Evolutionary conservation across 2,888 invertebrate genomes (phyloP), one percentile per base, ranked within the genome.

Genomic region (Tyria jacobaeae): DNA sequence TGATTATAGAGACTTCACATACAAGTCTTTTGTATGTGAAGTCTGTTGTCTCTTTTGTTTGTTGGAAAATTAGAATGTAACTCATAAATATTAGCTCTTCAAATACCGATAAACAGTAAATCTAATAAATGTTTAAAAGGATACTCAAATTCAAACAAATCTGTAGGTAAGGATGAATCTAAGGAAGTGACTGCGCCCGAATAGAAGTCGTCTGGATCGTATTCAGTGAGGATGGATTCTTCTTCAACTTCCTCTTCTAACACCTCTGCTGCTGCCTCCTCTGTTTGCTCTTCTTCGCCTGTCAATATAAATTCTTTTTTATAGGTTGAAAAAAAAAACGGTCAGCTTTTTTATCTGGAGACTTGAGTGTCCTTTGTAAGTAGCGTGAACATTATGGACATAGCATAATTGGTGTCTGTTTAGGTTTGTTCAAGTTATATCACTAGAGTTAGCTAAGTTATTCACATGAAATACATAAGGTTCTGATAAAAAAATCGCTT

Each of bases 121-220:
- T 41, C 10, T 3, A 10, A 37, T 2, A 12, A 9, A 21, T 21
- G 3, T 17, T 6, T n/a, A 44, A 88, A 95, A 95, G 95, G 95
- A 95, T 96, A 96, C 96, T 95, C 91, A 85, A 96, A 96, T 77
- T 95, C 92, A 60, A 96, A 91, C 66, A 96, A 89, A 79, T 96
- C 88, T 10, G 89, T 79, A 0, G 95, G 95, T 65, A 96, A 87
- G 12, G 95, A 94, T 31, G 95, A 94, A 51, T 92, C 84, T 44
- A 92, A 83, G 49, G 94, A 94, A 27, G 90, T 87, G 34, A 89
- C 88, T 7, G 96, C 95, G 3, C 94, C 93, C 0, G 96, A 96
- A 31, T 95, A 79, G 74, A 95, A 96, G 66, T 95, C 95, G 39
- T 95, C 93, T 0, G 87, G 81, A 60, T 94, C 92, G 58, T 94